Evolutionary conservation across 2,797 vertebrate species (phyloP).

Genomic region (Mormyrus hasselquistii): DNA sequence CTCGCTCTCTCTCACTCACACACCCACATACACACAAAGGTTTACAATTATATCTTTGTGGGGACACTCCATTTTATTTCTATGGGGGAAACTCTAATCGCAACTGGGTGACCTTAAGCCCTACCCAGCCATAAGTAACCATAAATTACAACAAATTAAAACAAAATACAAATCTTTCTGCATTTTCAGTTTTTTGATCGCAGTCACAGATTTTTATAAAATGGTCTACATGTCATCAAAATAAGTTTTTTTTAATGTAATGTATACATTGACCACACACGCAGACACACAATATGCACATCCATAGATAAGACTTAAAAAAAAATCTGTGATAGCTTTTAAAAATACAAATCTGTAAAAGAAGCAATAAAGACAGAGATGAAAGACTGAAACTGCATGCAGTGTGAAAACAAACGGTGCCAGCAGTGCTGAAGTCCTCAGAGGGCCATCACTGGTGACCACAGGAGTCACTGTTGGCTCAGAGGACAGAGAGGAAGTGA

Average conservation of each 20-base stretch:
- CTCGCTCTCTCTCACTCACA: neutral
- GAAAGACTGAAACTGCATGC: neutral
- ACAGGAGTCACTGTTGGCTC: neutral
- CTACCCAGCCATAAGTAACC: neutral
- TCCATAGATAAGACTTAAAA: too few species aligned
- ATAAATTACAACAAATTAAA: neutral
- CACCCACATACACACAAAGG: neutral
- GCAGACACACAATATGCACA: neutral
- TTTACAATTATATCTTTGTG: neutral
- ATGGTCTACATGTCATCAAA: neutral
- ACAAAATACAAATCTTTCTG: neutral
- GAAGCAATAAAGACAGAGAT: neutral
- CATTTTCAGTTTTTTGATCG: neutral
- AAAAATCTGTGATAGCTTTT: neutral
- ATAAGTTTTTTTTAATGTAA: neutral
- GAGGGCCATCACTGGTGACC: neutral
- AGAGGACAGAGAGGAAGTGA: neutral
- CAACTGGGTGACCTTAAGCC: neutral
- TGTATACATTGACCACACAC: neutral
- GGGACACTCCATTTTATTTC: neutral
- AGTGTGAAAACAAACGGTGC: neutral
- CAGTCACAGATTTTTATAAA: neutral
- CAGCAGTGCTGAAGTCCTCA: neutral
- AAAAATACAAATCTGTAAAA: neutral
- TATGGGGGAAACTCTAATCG: neutral